phyloP scores from a whole-genome alignment of 2,797 vertebrate species.

The Brachyalestes nurse region DNA sequence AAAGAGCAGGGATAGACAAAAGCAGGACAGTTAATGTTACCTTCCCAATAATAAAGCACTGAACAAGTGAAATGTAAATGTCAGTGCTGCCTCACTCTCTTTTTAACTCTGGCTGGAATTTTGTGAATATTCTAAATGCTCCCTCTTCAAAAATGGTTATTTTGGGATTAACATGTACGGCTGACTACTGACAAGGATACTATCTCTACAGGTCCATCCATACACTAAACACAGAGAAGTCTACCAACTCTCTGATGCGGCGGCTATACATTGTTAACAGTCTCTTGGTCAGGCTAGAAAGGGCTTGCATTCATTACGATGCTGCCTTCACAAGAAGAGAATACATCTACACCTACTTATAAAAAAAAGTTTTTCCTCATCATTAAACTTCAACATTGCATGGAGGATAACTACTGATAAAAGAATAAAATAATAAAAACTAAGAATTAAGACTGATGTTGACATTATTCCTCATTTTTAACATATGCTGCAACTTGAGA shows the following conservation, averaged over 20 bases:
- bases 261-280: slow-evolving; percentile 63
- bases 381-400: slow-evolving; percentile 36
- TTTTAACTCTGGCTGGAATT: slow-evolving; percentile 34
- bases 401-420: slow-evolving; percentile 38
- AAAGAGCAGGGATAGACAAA: neutral
- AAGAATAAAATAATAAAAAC: neutral
- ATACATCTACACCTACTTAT: slow-evolving; percentile 47
- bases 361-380: slow-evolving; percentile 49
- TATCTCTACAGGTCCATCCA: slow-evolving; percentile 55
- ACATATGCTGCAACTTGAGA: slow-evolving; percentile 28
- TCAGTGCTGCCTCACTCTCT: slow-evolving; percentile 16
- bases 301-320: slow-evolving; percentile 57
- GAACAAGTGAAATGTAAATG: slow-evolving; percentile 1
- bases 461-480: slow-evolving; percentile 10
- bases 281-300: slow-evolving; percentile 67
- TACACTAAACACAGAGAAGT: slow-evolving; percentile 52
- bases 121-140: slow-evolving; percentile 43
- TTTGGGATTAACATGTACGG: slow-evolving; percentile 46
- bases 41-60: neutral
- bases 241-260: slow-evolving; percentile 40
- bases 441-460: slow-evolving; percentile 48
- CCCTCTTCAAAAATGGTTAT: slow-evolving; percentile 33
- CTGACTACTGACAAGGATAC: slow-evolving; percentile 46
- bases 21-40: neutral
- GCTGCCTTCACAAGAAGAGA: slow-evolving; percentile 57